Base-by-base conservation (phyloP, 2,797 vertebrate species). In the Harpagifer antarcticus region DNA sequence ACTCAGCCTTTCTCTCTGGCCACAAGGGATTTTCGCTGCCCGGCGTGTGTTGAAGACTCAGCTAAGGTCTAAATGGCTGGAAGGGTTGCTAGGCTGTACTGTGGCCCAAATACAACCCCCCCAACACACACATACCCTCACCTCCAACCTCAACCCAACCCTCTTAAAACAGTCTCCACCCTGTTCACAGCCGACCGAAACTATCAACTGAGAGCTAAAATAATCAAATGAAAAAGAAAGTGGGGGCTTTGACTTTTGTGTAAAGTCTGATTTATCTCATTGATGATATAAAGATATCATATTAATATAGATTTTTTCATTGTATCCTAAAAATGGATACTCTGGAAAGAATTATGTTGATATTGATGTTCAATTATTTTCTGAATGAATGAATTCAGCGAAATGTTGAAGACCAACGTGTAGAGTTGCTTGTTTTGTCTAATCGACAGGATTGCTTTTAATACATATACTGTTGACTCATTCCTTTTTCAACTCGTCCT, bases 1-100 rank as follows among this genome's bases (percentile, higher is more conserved):
- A 86, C 84, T 85, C 89, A 56, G 86, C 89, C 92, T 87, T 88
- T 81, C 37, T 77, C 76, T 74, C 74, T 43, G 70, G 82, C 84
- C 87, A 84, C 79, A 86, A 86, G 85, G 78, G 89, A 90, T 89
- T 92, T 90, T 89, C 85, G 85, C 83, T 70, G 82, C 73, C 74
- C 37, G 11, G 71, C 59, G 71, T 44, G 77, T 83, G 86, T 83
- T 89, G 78, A 82, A 72, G 73, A 91, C 87, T 90, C 80, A 81
- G 88, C 84, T 73, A 31, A 82, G 84, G 81, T 67, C 81, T 70
- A 71, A 79, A 79, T 50, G 68, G 74, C 64, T 89, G 27, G 44
- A 78, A 52, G 54, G 78, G 86, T 86, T 87, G 86, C 81, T 87
- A 85, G 87, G 78, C 74, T 79, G 62, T 71, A 17, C 68, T 65